Evolutionary conservation across 2,113 vertebrate species (phyloP), one percentile per base, ranked within the genome.

Genomic region (Hymenochirus boettgeri): DNA sequence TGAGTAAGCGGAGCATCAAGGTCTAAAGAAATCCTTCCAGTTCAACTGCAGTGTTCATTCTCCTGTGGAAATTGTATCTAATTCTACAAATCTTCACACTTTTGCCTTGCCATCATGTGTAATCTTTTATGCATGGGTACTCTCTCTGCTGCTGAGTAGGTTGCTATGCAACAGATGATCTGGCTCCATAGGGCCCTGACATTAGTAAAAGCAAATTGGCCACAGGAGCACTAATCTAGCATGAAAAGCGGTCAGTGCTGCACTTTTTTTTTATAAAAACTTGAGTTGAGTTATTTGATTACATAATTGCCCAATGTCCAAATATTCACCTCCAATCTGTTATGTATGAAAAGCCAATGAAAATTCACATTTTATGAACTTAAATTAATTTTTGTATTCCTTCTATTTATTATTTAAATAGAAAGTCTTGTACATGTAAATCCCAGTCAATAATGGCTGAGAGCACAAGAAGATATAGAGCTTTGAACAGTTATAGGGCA

Each of bases 121-220:
- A 92, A 92, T 95, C 94, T 92, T 93, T 91, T 92, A 97, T 96
- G 94, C 94, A 94, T 92, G 93, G 88, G 86, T 89, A 89, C 86
- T 88, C 90, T 92, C 85, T 83, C 83, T 81, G 84, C 91, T 84
- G 90, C 92, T 85, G 85, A 82, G 84, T 80, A 78, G 85, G 95
- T 96, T 99, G 94, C 94, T 96, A 97, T 80, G 95, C 90, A 89
- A 98, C 92, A 84, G 77, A 89, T 82, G 88, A 91, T 89, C 88
- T 80, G 80, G 87, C 90, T 85, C 91, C 82, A 71, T 90, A 84
- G 93, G 91, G 92, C 89, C 89, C 90, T 96, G 95, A 95, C 93
- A 97, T 97, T 97, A 96, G 93, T 91, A 92, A 94, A 92, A 95
- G 93, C 92, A 98, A 96, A 98, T 95, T 97, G 95, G 96, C 93